Evolutionary conservation across 1,140 invertebrate species (phyloP), one percentile per base, ranked within the genome.

Genomic region (Gryllus bimaculatus): DNA sequence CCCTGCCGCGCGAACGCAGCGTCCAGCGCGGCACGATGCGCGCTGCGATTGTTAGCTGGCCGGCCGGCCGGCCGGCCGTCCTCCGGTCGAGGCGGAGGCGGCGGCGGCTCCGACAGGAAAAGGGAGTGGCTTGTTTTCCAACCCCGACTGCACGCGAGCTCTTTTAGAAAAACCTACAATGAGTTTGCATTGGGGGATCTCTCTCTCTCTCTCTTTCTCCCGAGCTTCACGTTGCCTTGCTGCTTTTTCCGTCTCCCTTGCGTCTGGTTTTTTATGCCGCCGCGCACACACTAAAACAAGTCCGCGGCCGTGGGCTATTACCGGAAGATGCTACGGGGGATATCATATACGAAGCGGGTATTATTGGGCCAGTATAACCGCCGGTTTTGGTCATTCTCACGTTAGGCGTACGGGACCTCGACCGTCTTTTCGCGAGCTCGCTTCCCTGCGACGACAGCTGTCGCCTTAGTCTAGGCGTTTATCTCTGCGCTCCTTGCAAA

Each of bases 111-210:
- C 10, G 18, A 66, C 54, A 66, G 54, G 54, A 66, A 66, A 66
- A 66, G 54, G 54, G 54, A 66, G 54, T 66, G 54, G 54, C 54
- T 66, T 66, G 54, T 66, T 66, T 18, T 66, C 54, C 26, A 39
- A 39, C 26, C 26, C 26, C 26, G 26, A 7, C 54, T 13, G 54
- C 54, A 66, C 54, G 54, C 54, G 54, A 66, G 54, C 54, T 66
- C 54, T 66, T 66, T 66, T 66, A 66, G 54, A 66, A 66, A 66
- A 66, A 66, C 54, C 54, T 18, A 66, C 54, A 66, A 66, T 66
- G 54, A 66, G 54, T 66, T 66, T 66, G 54, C 54, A 66, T 66
- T 66, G 54, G 54, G 18, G 18, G 10, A 13, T 66, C 54, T 66
- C 18, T 66, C 54, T 54, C 8, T 54, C 15, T 54, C 49, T 66